Percentiles rank a stretch among this genome's conserved stretches.
Conservation (phyloP, 1,140 invertebrate species). For the Mya arenaria region DNA sequence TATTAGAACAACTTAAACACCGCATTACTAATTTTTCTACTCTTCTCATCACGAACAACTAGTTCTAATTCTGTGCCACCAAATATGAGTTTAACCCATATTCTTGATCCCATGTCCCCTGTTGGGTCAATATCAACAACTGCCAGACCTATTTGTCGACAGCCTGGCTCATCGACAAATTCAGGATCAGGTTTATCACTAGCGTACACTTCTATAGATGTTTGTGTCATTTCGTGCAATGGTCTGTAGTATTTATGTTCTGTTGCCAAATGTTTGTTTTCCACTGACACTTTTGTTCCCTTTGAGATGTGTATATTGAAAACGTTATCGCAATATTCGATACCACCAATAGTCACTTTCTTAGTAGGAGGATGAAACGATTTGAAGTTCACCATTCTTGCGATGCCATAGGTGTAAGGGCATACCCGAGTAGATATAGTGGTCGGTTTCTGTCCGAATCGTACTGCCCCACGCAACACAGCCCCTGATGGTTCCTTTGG, state of each 20-base stretch:
- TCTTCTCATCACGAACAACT: conserved; percentile 33
- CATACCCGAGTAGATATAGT: conserved; percentile 1
- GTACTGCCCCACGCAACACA: conserved; percentile 15
- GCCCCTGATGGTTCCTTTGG: conserved; percentile 16
- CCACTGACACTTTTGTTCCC: conserved; percentile 18
- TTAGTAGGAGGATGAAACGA: conserved; percentile 10
- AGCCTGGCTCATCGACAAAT: conserved; percentile 42
- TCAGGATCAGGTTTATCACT: conserved; percentile 32
- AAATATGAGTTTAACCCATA: conserved; percentile 29
- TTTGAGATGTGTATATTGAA: conserved; percentile 36
- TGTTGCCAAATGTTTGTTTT: conserved; percentile 13
- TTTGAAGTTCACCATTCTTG: conserved; percentile 9
- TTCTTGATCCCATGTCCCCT: neutral
- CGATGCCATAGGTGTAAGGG: conserved; percentile 36
- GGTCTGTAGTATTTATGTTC: conserved; percentile 56
- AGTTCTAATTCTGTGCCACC: conserved; percentile 58
- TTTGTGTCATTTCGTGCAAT: conserved; percentile 2
- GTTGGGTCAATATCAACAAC: conserved; percentile 28
- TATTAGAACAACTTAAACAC: no score
- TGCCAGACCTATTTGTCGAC: conserved; percentile 29
- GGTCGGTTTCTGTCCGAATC: conserved; percentile 22
- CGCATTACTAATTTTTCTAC: neutral
- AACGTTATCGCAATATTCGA: conserved; percentile 16
- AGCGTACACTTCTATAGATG: conserved; percentile 58
- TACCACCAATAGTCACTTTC: neutral